Evolutionary conservation across 2,888 invertebrate genomes (phyloP), one percentile per base, ranked within the genome.

Genomic region (Falcaria lacertinaria): DNA sequence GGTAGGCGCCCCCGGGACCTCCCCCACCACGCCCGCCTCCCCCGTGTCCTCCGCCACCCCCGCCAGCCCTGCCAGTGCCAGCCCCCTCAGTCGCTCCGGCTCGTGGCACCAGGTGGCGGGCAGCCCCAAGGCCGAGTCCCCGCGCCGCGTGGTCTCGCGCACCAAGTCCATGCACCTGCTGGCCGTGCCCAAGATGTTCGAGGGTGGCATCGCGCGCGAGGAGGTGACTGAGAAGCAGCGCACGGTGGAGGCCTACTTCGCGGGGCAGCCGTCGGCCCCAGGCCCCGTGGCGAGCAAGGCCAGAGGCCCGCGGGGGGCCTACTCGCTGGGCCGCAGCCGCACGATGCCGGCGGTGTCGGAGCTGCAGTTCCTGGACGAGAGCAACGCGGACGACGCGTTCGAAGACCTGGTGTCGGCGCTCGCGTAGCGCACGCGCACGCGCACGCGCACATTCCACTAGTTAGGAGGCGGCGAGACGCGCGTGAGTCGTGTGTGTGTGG

Each of bases 371-470:
- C 89, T 93, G 69, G 95, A 94, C 80, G 95, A 95, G 80, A 93
- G 90, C 82, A 95, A 96, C 85, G 94, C 96, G 48, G 97, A 97
- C 76, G 94, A 93, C 88, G 95, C 95, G 59, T 97, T 97, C 89
- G 96, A 97, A 78, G 94, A 94, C 82, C 91, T 97, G 64, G 95
- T 96, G 90, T 90, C 91, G 86, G 90, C 80, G 81, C 86, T 89
- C 73, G 81, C 86, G 69, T 87, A 84, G 76, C 73, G 70, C 63
- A 64, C 64, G 63, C 64, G 62, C 64, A 82, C 87, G 76, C 73
- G 70, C 63, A 64, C 64, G 63, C 64, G 62, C 64, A 82, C 87
- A 87, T 87, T 87, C 87, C 87, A 83, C 81, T 83, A 78, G 80
- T 74, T 80, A 81, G 77, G 71, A 74, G 72, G 72, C 74, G 77